Base-by-base conservation (phyloP, 1,140 invertebrate genomes). In the Nebria ingens region DNA sequence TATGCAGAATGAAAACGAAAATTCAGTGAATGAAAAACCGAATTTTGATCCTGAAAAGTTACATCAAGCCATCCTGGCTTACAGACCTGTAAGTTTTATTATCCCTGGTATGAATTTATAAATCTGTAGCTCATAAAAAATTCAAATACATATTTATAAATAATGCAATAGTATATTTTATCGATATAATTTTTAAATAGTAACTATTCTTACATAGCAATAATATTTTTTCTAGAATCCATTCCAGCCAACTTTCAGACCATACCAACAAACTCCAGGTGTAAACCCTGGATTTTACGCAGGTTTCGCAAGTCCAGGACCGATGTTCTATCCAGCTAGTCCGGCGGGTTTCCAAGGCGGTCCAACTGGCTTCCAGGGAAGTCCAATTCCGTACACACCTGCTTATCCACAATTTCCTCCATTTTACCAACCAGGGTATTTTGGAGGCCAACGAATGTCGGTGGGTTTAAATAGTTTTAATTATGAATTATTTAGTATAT, bases 51-150 rank as follows among this genome's bases (percentile, higher is more conserved):
- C 69, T 1, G 69, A 72, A 23, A 77, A 75, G 59, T 56, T 78
- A 12, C 73, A 77, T 57, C 73, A 77, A 62, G 72, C 72, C 13
- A 76, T 76, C 60, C 59, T 76, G 53, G 68, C 70, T 3, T 69
- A 63, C 52, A 64, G 69, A 62, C 69, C 68, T 17, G 67, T 70
- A 62, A 64, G 58, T 62, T 38, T 45, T 4, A 45, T 45, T 45
- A 4, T 45, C 25, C 25, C n/a, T n/a, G n/a, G n/a, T n/a, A n/a
- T n/a, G n/a, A n/a, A n/a, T n/a, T n/a, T n/a, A n/a, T n/a, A n/a
- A n/a, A n/a, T n/a, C n/a, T n/a, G n/a, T n/a, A n/a, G n/a, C n/a
- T n/a, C n/a, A n/a, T n/a, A n/a, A n/a, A n/a, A n/a, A n/a, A n/a
- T n/a, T n/a, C n/a, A n/a, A n/a, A n/a, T n/a, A n/a, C n/a, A n/a